Base-by-base conservation (phyloP, 1,140 invertebrate genomes). In the Brachionus manjavacas region DNA sequence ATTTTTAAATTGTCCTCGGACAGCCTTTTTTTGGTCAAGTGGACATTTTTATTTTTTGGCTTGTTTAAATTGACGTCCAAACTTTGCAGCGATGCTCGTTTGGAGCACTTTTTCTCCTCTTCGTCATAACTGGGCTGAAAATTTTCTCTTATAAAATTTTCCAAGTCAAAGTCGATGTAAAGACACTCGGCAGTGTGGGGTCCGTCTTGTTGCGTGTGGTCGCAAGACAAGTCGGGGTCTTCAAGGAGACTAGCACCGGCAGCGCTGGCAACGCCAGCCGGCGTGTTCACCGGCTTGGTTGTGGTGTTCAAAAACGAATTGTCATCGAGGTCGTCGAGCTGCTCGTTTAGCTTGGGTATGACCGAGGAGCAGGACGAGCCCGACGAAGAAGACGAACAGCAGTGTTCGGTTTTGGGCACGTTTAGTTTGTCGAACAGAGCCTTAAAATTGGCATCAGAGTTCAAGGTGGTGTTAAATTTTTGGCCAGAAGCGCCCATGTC, bases 101-200 rank as follows among this genome's bases (percentile, higher is more conserved):
- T 76, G 8, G 39, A 49, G 14, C 25, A 0, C 3, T 46, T 49
- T 14, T 76, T 49, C 0, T 25, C 9, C 11, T 23, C 39, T 3
- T 76, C 23, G 14, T 76, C 41, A 11, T 25, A 76, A 76, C 46
- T 76, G 3, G 72, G 72, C 46, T 76, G 72, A 28, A 76, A 76
- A 76, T 76, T 76, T 49, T 76, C 72, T 31, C 49, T 76, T 2
- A 76, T 76, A 76, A 76, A 76, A 76, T 76, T 76, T 11, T 76
- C 72, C 11, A 76, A 46, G 52, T 76, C 72, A 49, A 76, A 76
- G 28, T 76, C 72, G 31, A 76, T 76, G 43, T 76, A 76, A 9
- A 76, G 25, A 31, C 20, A 76, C 3, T 25, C 43, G 41, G 14
- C 72, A 0, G 31, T 6, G 6, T 0, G 4, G 31, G 31, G 4